Conservation (phyloP, 2,113 vertebrate species). For the Myotis lucifugus region DNA sequence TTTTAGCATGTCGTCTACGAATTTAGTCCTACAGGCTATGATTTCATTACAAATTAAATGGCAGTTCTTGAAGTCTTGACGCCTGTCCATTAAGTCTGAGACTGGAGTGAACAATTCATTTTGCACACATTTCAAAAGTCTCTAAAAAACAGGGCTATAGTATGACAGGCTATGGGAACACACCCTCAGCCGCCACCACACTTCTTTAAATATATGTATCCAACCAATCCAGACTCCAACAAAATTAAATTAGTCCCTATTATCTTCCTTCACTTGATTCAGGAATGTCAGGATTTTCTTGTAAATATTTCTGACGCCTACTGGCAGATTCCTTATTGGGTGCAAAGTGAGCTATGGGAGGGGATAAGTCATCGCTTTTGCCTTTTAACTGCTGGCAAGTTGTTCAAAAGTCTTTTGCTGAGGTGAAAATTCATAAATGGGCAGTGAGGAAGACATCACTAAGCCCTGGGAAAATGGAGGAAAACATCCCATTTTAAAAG, state of each 20-base stretch:
- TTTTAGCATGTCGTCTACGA: not conserved
- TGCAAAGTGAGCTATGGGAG: conserved; percentile 58
- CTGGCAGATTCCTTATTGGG: conserved; percentile 63
- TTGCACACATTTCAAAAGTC: not conserved
- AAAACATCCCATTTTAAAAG: not conserved
- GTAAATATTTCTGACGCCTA: conserved; percentile 62
- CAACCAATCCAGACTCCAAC: not conserved
- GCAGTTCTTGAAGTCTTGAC: not conserved
- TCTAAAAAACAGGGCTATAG: not conserved
- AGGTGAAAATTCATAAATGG: conserved; percentile 44
- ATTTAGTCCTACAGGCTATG: not conserved
- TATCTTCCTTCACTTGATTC: conserved; percentile 58
- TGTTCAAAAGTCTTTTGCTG: conserved; percentile 28
- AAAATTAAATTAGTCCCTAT: conserved; percentile 43
- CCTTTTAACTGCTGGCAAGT: conserved; percentile 40
- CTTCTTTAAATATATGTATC: conserved; percentile 14
- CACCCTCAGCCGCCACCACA: not conserved
- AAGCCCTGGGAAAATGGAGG: not conserved
- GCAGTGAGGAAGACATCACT: not conserved
- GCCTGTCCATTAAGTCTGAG: not conserved
- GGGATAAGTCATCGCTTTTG: conserved; percentile 65
- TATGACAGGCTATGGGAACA: not conserved
- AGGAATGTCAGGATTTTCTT: conserved; percentile 54
- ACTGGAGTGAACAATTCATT: not conserved
- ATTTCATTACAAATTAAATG: conserved; percentile 3